Conservation (phyloP, 2,888 invertebrate genomes). For the Colostygia pectinataria region DNA sequence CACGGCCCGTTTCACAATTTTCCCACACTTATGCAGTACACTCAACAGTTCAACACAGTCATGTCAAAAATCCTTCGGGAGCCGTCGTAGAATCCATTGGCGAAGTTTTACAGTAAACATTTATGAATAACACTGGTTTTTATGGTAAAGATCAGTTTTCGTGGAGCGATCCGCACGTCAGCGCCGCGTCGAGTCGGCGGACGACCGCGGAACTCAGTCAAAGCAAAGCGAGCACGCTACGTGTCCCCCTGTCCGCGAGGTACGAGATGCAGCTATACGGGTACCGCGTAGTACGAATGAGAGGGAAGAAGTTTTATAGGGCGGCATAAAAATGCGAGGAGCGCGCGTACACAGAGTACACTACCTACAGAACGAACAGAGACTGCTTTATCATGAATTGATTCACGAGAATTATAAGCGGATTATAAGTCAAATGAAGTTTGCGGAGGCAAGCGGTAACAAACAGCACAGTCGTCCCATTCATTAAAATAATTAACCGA, state of each 20-base stretch:
- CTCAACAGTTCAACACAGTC: conserved; percentile 65
- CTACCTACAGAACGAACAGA: conserved; percentile 16
- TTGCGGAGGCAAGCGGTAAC: conserved; percentile 53
- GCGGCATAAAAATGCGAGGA: conserved; percentile 70
- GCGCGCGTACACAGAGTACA: conserved; percentile 56
- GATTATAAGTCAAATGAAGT: conserved; percentile 65
- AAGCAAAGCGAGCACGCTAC: conserved; percentile 60
- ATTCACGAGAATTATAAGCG: conserved; percentile 48
- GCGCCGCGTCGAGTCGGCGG: conserved; percentile 79
- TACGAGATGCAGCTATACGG: conserved; percentile 44
- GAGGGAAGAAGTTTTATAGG: conserved; percentile 52
- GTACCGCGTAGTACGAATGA: conserved; percentile 37
- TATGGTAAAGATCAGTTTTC: conserved; percentile 58
- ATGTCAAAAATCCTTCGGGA: conserved; percentile 55
- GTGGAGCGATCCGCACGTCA: conserved; percentile 73
- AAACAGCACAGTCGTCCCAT: conserved; percentile 56
- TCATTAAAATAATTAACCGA: conserved; percentile 68
- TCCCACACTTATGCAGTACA: conserved; percentile 62
- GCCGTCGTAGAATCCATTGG: conserved; percentile 64
- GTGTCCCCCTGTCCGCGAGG: conserved; percentile 60
- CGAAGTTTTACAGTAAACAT: conserved; percentile 69
- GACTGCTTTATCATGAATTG: conserved; percentile 57
- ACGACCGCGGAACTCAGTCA: conserved; percentile 69
- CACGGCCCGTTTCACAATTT: conserved; percentile 70
- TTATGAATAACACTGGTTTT: conserved; percentile 64